Percentiles rank a stretch among this genome's conserved stretches.
These are phyloP conservation scores for Mythimna lalbum DNA, from an alignment of 2,888 invertebrate species.

Conservation along the genomic window DNA sequence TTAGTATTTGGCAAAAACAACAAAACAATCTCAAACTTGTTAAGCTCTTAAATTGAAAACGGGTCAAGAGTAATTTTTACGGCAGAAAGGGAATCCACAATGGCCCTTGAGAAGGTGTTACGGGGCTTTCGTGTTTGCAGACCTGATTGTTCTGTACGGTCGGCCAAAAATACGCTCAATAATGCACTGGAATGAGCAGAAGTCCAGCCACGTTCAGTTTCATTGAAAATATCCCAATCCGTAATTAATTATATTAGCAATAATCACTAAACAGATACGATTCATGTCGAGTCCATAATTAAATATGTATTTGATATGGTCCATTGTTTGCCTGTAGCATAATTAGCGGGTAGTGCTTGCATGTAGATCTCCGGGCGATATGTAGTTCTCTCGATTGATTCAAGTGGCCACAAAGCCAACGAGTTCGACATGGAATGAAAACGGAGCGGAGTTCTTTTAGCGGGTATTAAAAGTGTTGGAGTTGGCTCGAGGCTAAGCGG, in stretches of 20 bases:
- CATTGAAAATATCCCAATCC: conserved; percentile 3
- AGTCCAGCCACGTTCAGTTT: neutral
- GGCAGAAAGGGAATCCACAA: conserved; percentile 19
- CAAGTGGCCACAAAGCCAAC: neutral
- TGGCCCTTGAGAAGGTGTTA: conserved; percentile 25
- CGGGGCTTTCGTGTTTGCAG: neutral
- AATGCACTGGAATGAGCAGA: neutral
- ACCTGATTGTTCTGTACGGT: conserved; percentile 6
- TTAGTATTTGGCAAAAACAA: conserved; percentile 46
- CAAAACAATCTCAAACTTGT: conserved; percentile 41
- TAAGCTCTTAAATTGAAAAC: conserved; percentile 43
- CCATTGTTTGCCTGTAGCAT: conserved; percentile 10
- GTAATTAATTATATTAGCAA: conserved; percentile 5
- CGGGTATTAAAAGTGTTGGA: conserved; percentile 13
- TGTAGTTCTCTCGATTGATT: conserved; percentile 1
- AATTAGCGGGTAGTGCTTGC: neutral
- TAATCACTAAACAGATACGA: conserved; percentile 1
- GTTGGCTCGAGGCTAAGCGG: neutral
- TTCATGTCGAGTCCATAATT: neutral
- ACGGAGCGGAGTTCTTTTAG: conserved; percentile 1
- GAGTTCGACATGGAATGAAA: neutral
- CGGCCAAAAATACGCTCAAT: conserved; percentile 15
- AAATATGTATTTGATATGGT: neutral
- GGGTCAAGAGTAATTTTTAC: conserved; percentile 58
- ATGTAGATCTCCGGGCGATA: neutral